A percentile compares a stretch with the other conserved stretches of the same genome.
Conservation (phyloP, 1,140 invertebrate species). For the Drosophila orena region DNA sequence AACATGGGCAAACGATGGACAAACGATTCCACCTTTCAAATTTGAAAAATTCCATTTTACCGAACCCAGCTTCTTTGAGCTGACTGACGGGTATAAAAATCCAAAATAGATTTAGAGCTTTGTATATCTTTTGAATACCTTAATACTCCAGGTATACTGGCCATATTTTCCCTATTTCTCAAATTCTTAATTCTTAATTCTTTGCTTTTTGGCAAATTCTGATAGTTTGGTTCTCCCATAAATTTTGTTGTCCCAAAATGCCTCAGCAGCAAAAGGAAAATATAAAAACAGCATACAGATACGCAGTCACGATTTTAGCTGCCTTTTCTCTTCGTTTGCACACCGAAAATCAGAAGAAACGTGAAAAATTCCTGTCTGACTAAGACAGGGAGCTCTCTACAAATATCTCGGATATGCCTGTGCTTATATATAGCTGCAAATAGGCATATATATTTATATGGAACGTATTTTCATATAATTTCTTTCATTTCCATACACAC, state of each 20-base stretch:
- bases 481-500: slow-evolving; percentile 74
- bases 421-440: slow-evolving; percentile 38
- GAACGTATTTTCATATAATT: slow-evolving; percentile 79
- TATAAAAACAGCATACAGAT: slow-evolving; percentile 31
- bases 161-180: background rate
- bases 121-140: background rate
- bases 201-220: slow-evolving; percentile 24
- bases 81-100: background rate
- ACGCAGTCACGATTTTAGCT: slow-evolving; percentile 46
- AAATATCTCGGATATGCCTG: slow-evolving; percentile 52
- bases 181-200: slow-evolving; percentile 3
- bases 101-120: too few relatives aligned
- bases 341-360: slow-evolving; percentile 38
- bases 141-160: too few relatives aligned
- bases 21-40: too few relatives aligned
- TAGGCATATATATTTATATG: slow-evolving; percentile 54
- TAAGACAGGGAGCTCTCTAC: slow-evolving; percentile 46
- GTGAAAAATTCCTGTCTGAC: slow-evolving; percentile 70
- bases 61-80: too few relatives aligned
- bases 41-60: too few relatives aligned
- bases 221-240: slow-evolving; percentile 37
- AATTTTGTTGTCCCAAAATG: slow-evolving; percentile 68
- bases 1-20: too few relatives aligned
- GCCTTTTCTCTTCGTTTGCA: slow-evolving; percentile 40
- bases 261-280: slow-evolving; percentile 41